Base-by-base conservation (phyloP, 2,888 invertebrate species). In the Trypoxylon attenuatum region DNA sequence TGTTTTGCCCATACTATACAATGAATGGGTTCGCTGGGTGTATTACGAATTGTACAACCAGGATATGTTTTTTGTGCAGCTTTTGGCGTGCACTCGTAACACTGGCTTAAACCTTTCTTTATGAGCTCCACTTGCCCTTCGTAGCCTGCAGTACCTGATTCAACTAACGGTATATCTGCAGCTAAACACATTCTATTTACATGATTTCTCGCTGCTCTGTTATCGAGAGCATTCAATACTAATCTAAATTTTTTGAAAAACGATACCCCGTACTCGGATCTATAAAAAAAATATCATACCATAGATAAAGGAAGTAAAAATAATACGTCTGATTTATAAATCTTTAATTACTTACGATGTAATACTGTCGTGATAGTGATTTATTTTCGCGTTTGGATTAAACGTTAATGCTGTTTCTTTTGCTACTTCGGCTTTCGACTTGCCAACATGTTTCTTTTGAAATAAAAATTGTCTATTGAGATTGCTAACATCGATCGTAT, bases 1-100 rank as follows among this genome's bases (percentile, higher is more conserved):
- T 98, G 98, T 87, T 99, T 99, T 0, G 98, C 96, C 99, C 99
- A 99, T 16, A 99, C 98, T 75, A 99, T 97, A 87, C 99, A 99
- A 88, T 99, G 99, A 76, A 99, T 98, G 0, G 97, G 97, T 87
- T 99, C 99, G 0, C 98, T 98, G 0, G 99, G 99, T 0, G 99
- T 99, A 86, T 99, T 99, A 39, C 99, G 91, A 76, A 99, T 99
- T 1, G 99, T 99, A 86, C 99, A 99, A 0, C 98, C 98, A 0
- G 99, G 99, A 88, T 93, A 99, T 4, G 95, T 93, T 86, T 97
- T 98, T 83, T 96, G 96, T 15, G 94, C 90, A 5, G 95, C 92
- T 87, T 97, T 97, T 0, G 96, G 96, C 53, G 93, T 92, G 85
- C 99, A 99, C 87, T 99, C 99, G 80, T 98, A 99, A 87, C 99